Evolutionary conservation across 2,888 invertebrate species (phyloP).

Genomic region (Leucoptera coffeella): DNA sequence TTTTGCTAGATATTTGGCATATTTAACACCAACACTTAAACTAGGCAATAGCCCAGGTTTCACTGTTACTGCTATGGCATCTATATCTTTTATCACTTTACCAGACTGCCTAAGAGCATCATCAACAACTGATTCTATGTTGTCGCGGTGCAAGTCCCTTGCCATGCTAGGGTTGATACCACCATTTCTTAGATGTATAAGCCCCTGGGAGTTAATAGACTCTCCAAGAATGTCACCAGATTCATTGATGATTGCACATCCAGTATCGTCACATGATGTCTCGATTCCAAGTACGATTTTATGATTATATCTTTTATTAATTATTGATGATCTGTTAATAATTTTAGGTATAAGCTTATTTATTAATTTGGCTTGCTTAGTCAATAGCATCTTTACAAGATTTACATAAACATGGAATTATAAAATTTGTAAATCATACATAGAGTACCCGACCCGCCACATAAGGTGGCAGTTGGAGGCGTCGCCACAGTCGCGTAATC

Average conservation of each 20-base stretch:
- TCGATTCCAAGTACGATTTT: constrained; percentile 94
- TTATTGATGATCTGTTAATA: no score
- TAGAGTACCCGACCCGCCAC: no score
- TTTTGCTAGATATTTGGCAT: constrained; percentile 70
- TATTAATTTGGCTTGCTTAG: no score
- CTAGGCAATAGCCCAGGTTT: constrained; percentile 82
- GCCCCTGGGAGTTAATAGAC: constrained; percentile 73
- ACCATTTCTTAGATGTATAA: constrained; percentile 65
- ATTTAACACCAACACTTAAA: constrained; percentile 71
- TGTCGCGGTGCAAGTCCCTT: constrained; percentile 68
- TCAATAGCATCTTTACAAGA: no score
- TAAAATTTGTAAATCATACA: no score
- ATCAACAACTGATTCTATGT: constrained; percentile 69
- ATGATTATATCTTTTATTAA: no score
- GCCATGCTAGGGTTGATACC: constrained; percentile 90
- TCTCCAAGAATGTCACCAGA: constrained; percentile 72
- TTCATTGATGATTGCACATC: constrained; percentile 77
- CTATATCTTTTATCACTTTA: constrained; percentile 58
- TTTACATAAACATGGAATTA: no score
- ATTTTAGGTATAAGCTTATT: no score
- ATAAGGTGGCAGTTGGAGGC: no score
- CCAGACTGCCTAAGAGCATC: constrained; percentile 58
- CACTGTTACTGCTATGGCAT: constrained; percentile 87
- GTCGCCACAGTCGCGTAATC: no score
- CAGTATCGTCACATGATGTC: constrained; percentile 97